Evolutionary conservation across 2,888 invertebrate species (phyloP).

Genomic region (Calliphora vomitoria): DNA sequence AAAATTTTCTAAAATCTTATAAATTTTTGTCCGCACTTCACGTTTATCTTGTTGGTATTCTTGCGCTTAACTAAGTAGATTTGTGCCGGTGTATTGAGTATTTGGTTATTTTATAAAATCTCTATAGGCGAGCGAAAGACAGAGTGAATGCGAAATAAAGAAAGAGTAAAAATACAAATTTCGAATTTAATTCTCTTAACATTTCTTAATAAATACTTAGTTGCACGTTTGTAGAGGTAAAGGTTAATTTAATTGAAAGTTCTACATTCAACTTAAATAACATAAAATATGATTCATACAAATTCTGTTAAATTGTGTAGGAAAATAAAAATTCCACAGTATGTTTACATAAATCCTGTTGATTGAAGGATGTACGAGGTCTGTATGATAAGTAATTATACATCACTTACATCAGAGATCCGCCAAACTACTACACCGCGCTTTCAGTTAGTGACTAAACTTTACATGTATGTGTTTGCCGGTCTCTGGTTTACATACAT

Average conservation of each 20-base stretch:
- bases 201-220: neutral
- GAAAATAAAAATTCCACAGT: slow-evolving; percentile 13
- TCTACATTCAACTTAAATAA: slow-evolving; percentile 11
- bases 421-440: too few species aligned
- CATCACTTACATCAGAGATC: too few species aligned
- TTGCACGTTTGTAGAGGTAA: neutral
- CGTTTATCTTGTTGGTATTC: slow-evolving; percentile 55
- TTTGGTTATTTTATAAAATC: slow-evolving; percentile 46
- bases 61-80: slow-evolving; percentile 60
- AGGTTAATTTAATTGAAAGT: slow-evolving; percentile 48
- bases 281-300: slow-evolving; percentile 53
- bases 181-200: slow-evolving; percentile 27
- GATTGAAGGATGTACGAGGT: slow-evolving; percentile 11
- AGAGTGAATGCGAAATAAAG: neutral
- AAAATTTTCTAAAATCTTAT: neutral
- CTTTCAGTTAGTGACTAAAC: too few species aligned
- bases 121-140: slow-evolving; percentile 39
- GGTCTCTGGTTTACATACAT: too few species aligned
- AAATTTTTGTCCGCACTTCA: slow-evolving; percentile 33
- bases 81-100: slow-evolving; percentile 17
- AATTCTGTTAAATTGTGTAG: slow-evolving; percentile 25
- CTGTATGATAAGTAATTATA: neutral
- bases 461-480: too few species aligned
- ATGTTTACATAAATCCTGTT: slow-evolving; percentile 37
- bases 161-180: slow-evolving; percentile 13